Evolutionary conservation across 1,140 invertebrate species (phyloP), one percentile per base, ranked within the genome.

Genomic region (Drosophila kepulauana): DNA sequence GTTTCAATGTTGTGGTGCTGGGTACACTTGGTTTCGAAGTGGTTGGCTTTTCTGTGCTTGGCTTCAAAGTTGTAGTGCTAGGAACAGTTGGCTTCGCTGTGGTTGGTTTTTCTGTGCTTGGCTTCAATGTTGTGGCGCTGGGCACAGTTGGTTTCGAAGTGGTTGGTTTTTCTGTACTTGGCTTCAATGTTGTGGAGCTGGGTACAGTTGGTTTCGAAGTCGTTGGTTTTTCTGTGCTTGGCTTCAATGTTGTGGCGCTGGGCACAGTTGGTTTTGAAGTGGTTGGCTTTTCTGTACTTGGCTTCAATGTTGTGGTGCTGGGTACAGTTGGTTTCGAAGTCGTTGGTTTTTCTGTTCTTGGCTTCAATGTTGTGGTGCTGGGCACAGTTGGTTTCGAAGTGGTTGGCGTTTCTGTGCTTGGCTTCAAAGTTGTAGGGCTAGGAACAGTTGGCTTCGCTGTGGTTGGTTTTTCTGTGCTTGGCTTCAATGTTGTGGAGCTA

Each of bases 131-230:
- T 11, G 61, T 57, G 1, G 58, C 25, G 1, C 41, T 67, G 0
- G 43, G 51, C 3, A 28, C 38, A 15, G 64, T 74, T 5, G 38
- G 41, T 6, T 51, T 61, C 7, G 6, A 0, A 1, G 74, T 76
- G 3, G 59, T 75, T 0, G 54, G 20, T 0, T 33, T 33, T 33
- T 8, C 7, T 1, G 33, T 33, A 0, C 33, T 33, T 33, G 33
- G 20, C 3, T 25, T 25, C 20, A 25, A 25, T 25, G 20, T 25
- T 25, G 20, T 25, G 3, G 20, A 0, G 20, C 20, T 25, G 0
- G 20, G 20, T 0, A 25, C 20, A 25, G 33, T 33, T 33, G 33
- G 33, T 2, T 5, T 33, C 7, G 33, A 0, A 0, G 33, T 33
- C 0, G 5, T 33, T 5, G 33, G 59, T 8, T 65, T 46, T 13